phyloP scores from a whole-genome alignment of 2,797 vertebrate species.

The Mus spretus region DNA sequence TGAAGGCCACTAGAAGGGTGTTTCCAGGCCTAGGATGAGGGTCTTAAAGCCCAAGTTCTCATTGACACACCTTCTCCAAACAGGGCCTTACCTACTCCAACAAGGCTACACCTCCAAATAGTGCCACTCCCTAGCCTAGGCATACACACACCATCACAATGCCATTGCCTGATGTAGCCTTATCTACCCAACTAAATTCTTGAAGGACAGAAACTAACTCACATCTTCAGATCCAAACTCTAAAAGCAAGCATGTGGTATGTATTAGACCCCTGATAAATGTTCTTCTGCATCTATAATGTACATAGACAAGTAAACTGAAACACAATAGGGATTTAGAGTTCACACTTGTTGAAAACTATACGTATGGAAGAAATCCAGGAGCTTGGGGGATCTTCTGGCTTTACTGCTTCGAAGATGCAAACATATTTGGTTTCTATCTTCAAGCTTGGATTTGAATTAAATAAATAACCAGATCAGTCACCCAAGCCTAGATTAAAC shows the following conservation, averaged over 20 bases:
- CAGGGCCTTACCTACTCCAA: too few species aligned
- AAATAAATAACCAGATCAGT: not conserved
- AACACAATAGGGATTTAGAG: not conserved
- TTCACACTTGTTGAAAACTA: constrained; percentile 50
- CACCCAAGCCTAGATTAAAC: not conserved
- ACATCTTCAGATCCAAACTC: not conserved
- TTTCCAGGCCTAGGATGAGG: not conserved
- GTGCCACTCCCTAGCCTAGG: too few species aligned
- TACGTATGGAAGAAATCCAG: not conserved
- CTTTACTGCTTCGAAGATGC: not conserved
- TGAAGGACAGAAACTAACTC: not conserved
- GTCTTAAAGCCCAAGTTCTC: not conserved
- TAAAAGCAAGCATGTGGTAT: not conserved
- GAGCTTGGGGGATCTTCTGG: not conserved
- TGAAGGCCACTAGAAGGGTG: not conserved
- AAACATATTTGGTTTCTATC: constrained; percentile 1
- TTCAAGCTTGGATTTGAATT: constrained; percentile 12
- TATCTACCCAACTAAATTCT: not conserved
- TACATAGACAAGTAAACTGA: not conserved
- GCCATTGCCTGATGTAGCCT: not conserved
- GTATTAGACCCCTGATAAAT: not conserved
- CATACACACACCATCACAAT: not conserved
- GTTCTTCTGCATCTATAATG: not conserved
- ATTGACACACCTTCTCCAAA: not conserved
- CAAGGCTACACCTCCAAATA: not conserved